A percentile compares a stretch with the other conserved stretches of the same genome.
These are phyloP conservation scores for Atta cephalotes DNA, from an alignment of 1,140 invertebrate genomes.

Conservation along the genomic window DNA sequence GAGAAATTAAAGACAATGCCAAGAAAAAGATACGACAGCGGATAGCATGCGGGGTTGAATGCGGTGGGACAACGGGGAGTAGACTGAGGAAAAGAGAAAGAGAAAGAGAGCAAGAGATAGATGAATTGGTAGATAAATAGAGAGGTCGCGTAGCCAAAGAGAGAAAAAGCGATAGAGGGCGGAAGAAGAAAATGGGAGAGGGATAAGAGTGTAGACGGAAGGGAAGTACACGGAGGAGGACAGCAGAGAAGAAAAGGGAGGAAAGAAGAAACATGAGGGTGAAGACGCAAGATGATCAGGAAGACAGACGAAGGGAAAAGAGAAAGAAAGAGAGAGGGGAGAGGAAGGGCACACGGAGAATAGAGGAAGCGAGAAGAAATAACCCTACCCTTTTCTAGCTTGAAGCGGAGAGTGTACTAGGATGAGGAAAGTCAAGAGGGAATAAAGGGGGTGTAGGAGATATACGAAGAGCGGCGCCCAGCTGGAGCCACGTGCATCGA, in stretches of 20 bases:
- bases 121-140: conserved; percentile 40
- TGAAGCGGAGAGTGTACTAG: conserved; percentile 74
- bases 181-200: conserved; percentile 31
- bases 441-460: conserved; percentile 83
- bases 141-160: conserved; percentile 40
- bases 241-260: neutral
- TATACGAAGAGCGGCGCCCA: conserved; percentile 86
- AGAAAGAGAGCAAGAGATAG: neutral
- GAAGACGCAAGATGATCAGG: neutral
- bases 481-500: conserved; percentile 87
- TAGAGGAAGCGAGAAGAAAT: conserved; percentile 56
- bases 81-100: neutral
- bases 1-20: conserved; percentile 58
- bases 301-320: conserved; percentile 16
- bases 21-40: conserved; percentile 54
- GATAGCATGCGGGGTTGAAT: conserved; percentile 24
- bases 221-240: conserved; percentile 24
- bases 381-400: conserved; percentile 78
- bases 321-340: conserved; percentile 15
- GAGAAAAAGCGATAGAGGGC: conserved; percentile 29
- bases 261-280: neutral
- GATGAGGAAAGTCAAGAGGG: conserved; percentile 81
- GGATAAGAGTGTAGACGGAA: conserved; percentile 40
- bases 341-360: conserved; percentile 17
- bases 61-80: neutral